Percentiles rank a stretch among this genome's conserved stretches.
Conservation (phyloP, 2,888 invertebrate genomes). For the Chelonus formosanus region DNA sequence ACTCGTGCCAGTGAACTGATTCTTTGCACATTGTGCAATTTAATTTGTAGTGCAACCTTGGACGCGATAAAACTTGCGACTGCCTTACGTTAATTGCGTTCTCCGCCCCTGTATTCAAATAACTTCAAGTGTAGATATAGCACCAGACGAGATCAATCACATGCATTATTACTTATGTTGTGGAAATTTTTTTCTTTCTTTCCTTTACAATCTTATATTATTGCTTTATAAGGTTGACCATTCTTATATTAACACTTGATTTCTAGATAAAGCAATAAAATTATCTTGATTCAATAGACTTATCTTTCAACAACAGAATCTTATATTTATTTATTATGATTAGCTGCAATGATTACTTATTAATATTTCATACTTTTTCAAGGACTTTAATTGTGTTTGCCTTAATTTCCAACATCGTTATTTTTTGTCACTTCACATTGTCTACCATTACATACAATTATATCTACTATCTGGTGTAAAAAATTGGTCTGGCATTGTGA, state of each 20-base stretch:
- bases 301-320: too few species aligned
- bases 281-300: too few species aligned
- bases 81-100: conserved; percentile 49
- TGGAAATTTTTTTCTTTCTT: conserved; percentile 7
- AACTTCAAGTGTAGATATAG: too few species aligned
- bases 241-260: background rate
- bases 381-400: background rate
- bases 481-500: conserved; percentile 48
- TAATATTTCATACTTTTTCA: too few species aligned
- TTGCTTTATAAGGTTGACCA: too few species aligned
- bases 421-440: conserved; percentile 13
- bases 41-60: conserved; percentile 54
- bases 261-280: too few species aligned
- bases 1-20: conserved; percentile 53
- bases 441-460: conserved; percentile 2
- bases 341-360: too few species aligned
- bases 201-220: background rate
- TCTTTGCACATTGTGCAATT: conserved; percentile 54
- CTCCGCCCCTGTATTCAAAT: conserved; percentile 31
- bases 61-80: conserved; percentile 38
- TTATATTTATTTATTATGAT: too few species aligned
- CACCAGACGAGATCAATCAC: conserved; percentile 11
- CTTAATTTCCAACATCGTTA: background rate
- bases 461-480: conserved; percentile 5
- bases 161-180: conserved; percentile 1